Evolutionary conservation across 1,140 invertebrate genomes (phyloP).

Genomic region (Caenorhabditis tropicalis): DNA sequence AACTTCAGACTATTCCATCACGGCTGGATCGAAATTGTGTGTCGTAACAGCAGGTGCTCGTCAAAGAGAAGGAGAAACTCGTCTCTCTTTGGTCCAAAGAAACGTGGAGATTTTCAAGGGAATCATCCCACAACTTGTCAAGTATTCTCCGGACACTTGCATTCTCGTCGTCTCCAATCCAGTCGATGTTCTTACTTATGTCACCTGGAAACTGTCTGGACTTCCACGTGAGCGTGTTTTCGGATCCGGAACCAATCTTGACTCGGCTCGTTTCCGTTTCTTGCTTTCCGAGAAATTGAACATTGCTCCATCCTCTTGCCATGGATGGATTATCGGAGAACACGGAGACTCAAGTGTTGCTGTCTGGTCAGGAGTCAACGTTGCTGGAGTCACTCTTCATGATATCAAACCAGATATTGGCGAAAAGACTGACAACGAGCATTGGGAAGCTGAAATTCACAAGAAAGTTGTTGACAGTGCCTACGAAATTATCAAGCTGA

Average conservation of each 20-base stretch:
- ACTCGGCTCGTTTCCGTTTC: conserved; percentile 88
- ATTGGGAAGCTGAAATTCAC: conserved; percentile 80
- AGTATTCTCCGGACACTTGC: conserved; percentile 85
- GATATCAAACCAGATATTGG: conserved; percentile 82
- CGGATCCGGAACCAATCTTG: conserved; percentile 88
- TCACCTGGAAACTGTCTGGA: conserved; percentile 90
- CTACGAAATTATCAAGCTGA: conserved; percentile 72
- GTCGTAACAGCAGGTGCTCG: conserved; percentile 87
- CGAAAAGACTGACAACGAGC: conserved; percentile 79
- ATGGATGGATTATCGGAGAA: conserved; percentile 87
- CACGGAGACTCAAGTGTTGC: conserved; percentile 86
- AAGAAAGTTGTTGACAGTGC: conserved; percentile 79
- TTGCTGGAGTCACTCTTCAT: conserved; percentile 83
- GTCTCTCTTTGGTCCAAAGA: conserved; percentile 83
- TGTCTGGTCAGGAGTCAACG: conserved; percentile 89
- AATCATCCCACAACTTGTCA: conserved; percentile 78
- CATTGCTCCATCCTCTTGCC: conserved; percentile 82
- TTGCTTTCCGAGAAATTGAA: conserved; percentile 82
- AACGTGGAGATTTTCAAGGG: conserved; percentile 87
- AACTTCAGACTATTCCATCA: conserved; percentile 79
- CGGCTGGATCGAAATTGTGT: conserved; percentile 83
- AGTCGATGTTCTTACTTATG: conserved; percentile 87
- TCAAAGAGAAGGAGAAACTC: conserved; percentile 84
- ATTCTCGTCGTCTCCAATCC: conserved; percentile 87
- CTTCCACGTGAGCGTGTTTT: conserved; percentile 85